Percentiles rank a stretch among this genome's conserved stretches.
Conservation (phyloP, 2,888 invertebrate genomes). For the Mesorhabditis belari region DNA sequence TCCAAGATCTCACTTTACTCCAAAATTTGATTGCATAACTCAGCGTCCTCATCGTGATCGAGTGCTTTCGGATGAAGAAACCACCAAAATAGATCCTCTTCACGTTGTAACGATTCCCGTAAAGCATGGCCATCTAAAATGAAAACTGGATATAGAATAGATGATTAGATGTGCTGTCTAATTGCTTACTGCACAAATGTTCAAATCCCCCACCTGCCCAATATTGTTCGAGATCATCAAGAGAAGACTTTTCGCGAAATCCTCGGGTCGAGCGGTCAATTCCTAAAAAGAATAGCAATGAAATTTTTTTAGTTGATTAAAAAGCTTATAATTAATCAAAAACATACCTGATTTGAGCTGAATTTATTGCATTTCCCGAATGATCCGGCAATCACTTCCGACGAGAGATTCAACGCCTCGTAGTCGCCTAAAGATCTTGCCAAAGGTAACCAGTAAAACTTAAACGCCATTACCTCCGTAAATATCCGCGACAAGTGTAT, state of each 20-base stretch:
- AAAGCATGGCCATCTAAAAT: slow-evolving; percentile 65
- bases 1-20: slow-evolving; percentile 59
- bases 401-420: slow-evolving; percentile 57
- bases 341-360: not conserved
- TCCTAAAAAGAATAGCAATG: not conserved
- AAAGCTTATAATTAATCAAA: not conserved
- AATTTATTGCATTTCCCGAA: slow-evolving; percentile 59
- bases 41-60: slow-evolving; percentile 67
- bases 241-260: slow-evolving; percentile 62
- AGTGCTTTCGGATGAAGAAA: slow-evolving; percentile 68
- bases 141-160: not conserved
- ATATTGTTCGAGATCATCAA: slow-evolving; percentile 68
- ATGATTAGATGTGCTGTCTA: not conserved
- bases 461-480: slow-evolving; percentile 58
- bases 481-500: slow-evolving; percentile 66
- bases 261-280: slow-evolving; percentile 9
- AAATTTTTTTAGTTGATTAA: slow-evolving; percentile 12
- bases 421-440: slow-evolving; percentile 57
- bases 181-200: not conserved
- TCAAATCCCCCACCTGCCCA: slow-evolving; percentile 56
- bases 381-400: slow-evolving; percentile 67
- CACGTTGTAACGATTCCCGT: slow-evolving; percentile 65
- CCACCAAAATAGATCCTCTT: slow-evolving; percentile 68
- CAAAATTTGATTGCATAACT: slow-evolving; percentile 67
- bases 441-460: not conserved